These are phyloP conservation scores for Lampris megalopsis DNA, from an alignment of 2,113 vertebrate genomes.

Conservation along the genomic window DNA sequence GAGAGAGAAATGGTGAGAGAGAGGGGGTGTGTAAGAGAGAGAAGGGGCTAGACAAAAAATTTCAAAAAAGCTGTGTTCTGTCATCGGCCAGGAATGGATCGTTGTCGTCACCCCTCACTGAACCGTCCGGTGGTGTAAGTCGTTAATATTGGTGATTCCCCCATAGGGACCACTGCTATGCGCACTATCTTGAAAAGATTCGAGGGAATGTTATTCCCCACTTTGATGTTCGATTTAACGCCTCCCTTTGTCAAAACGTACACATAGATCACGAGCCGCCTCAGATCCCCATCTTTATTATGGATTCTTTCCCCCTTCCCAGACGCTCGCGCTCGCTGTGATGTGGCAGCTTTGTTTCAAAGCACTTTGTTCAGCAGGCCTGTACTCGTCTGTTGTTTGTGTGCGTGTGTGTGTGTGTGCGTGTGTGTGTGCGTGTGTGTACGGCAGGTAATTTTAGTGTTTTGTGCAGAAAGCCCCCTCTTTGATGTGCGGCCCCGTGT, in stretches of 20 bases:
- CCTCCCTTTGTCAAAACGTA: slow-evolving; percentile 8
- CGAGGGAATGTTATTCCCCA: slow-evolving; percentile 10
- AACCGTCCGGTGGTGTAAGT: neutral
- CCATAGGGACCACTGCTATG: slow-evolving; percentile 1
- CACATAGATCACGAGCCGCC: neutral
- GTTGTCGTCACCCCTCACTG: neutral
- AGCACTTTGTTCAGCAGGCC: slow-evolving; percentile 35
- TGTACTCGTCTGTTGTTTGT: slow-evolving; percentile 26
- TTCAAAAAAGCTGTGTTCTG: neutral
- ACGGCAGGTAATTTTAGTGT: slow-evolving; percentile 40
- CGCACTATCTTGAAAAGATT: neutral
- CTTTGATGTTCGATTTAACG: slow-evolving; percentile 17
- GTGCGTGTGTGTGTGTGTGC: neutral
- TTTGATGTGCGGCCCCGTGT: slow-evolving; percentile 44
- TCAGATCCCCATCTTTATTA: neutral
- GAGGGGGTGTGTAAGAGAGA: neutral
- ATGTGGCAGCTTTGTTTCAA: neutral
- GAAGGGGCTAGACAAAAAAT: neutral
- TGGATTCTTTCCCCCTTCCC: slow-evolving; percentile 14
- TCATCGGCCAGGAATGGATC: slow-evolving; percentile 14
- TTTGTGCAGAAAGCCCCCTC: slow-evolving; percentile 25
- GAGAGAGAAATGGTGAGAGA: neutral
- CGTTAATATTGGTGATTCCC: neutral
- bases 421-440: neutral
- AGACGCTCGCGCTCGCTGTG: slow-evolving; percentile 1